Evolutionary conservation across 1,140 invertebrate species (phyloP), one percentile per base, ranked within the genome.

Genomic region (Drosophila paulistorum): DNA sequence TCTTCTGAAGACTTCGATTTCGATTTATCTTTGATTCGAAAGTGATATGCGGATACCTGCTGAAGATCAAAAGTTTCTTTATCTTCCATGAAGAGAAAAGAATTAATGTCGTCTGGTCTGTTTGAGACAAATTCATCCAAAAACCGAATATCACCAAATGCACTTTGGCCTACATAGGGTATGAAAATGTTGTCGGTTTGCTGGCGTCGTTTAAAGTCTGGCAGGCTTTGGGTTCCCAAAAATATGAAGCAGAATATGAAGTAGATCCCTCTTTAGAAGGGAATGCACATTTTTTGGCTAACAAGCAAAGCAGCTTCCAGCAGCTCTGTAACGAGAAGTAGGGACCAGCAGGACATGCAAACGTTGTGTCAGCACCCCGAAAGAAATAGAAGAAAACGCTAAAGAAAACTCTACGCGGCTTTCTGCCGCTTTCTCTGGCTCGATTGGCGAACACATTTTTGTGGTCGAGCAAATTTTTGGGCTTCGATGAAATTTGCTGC

Each of bases 401-500:
- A 87, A 87, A 73, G 83, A 87, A 87, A 86, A 80, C 84, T 89
- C 58, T 63, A 59, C 64, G 68, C 73, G 65, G 35, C 35, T 37
- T 11, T 37, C 35, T 54, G 45, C 9, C 17, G 10, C 37, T 39
- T 11, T 6, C 45, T 51, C 45, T 23, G 17, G 45, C 37, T 39
- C 45, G 45, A 51, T 51, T 68, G 75, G 77, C 59, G 83, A 89
- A 87, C 74, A 87, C 74, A 89, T 87, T 87, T 86, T 87, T 87
- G 83, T 87, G 83, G 83, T 87, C 83, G 80, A 84, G 77, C 80
- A 87, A 80, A 87, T 89, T 87, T 87, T 76, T 89, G 83, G 84
- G 80, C 84, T 87, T 89, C 83, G 83, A 86, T 86, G 83, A 89
- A 86, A 86, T 86, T 86, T 77, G 83, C 83, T 86, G 83, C 83